These are phyloP conservation scores for Pachymerium ferrugineum DNA, from an alignment of 2,888 invertebrate species.

Conservation along the genomic window DNA sequence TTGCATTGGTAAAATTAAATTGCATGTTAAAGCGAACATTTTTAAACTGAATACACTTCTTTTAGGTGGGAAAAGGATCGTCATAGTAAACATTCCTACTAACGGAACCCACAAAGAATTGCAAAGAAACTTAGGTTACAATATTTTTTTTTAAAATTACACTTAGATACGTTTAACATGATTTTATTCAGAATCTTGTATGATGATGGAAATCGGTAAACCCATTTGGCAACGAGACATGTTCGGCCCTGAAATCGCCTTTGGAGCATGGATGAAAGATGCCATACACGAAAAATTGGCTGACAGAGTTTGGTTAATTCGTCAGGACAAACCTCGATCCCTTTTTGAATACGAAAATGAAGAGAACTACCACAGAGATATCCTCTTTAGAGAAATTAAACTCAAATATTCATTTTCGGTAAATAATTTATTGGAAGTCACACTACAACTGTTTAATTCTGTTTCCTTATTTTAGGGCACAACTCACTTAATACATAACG, in stretches of 20 bases:
- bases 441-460: too few relatives aligned
- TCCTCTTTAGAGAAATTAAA: not conserved
- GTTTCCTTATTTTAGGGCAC: slow-evolving; percentile 63
- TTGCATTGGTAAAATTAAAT: not conserved
- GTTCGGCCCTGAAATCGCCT: slow-evolving; percentile 55
- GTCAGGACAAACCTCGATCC: slow-evolving; percentile 64
- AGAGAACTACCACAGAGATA: slow-evolving; percentile 55
- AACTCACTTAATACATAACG: slow-evolving; percentile 89
- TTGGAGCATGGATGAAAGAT: slow-evolving; percentile 83
- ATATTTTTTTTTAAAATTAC: not conserved
- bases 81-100: not conserved
- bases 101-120: not conserved
- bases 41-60: not conserved
- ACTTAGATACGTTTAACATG: too few relatives aligned
- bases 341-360: slow-evolving; percentile 74
- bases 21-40: not conserved
- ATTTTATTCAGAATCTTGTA: slow-evolving; percentile 64
- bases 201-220: slow-evolving; percentile 85
- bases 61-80: not conserved
- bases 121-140: not conserved
- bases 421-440: too few relatives aligned
- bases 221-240: slow-evolving; percentile 81
- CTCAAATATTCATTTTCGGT: not conserved
- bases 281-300: slow-evolving; percentile 55
- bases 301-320: slow-evolving; percentile 78